Evolutionary conservation across 2,888 invertebrate genomes (phyloP).

Genomic region (Bursaphelenchus okinawaensis): DNA sequence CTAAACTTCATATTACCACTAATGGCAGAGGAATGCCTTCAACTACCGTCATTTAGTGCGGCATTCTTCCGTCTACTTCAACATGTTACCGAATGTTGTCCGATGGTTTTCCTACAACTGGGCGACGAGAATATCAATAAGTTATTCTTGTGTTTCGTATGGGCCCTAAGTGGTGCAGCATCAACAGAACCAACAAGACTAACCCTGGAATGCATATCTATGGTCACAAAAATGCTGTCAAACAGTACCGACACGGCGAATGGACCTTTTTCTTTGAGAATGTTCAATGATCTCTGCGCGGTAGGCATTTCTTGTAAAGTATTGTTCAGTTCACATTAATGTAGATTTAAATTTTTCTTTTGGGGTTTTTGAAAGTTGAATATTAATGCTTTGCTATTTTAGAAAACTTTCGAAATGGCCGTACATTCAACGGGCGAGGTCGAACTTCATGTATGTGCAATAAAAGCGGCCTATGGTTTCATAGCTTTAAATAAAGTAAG

Average conservation of each 20-base stretch:
- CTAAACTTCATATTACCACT: constrained; percentile 71
- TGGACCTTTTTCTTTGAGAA: neutral
- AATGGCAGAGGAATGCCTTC: constrained; percentile 70
- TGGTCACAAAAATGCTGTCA: neutral
- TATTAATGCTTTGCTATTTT: constrained; percentile 24
- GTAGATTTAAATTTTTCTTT: too few species aligned
- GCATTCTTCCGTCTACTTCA: constrained; percentile 66
- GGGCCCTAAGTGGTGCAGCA: constrained; percentile 11
- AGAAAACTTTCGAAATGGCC: constrained; percentile 60
- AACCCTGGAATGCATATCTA: constrained; percentile 5
- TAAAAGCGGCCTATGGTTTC: constrained; percentile 59
- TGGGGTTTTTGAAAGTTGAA: too few species aligned
- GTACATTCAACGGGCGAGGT: constrained; percentile 59
- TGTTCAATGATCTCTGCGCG: neutral
- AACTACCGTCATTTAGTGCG: constrained; percentile 50
- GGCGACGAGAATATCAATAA: neutral
- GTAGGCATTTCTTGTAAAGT: neutral
- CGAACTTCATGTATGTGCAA: constrained; percentile 59
- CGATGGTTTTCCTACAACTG: constrained; percentile 46
- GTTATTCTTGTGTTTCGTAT: neutral
- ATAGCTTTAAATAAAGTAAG: constrained; percentile 59
- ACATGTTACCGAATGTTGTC: constrained; percentile 67
- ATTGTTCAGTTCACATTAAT: too few species aligned
- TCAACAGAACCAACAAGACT: constrained; percentile 2
- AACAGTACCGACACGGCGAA: constrained; percentile 5